Evolutionary conservation across 2,113 vertebrate genomes (phyloP).

Genomic region (Brienomyrus longianalis): DNA sequence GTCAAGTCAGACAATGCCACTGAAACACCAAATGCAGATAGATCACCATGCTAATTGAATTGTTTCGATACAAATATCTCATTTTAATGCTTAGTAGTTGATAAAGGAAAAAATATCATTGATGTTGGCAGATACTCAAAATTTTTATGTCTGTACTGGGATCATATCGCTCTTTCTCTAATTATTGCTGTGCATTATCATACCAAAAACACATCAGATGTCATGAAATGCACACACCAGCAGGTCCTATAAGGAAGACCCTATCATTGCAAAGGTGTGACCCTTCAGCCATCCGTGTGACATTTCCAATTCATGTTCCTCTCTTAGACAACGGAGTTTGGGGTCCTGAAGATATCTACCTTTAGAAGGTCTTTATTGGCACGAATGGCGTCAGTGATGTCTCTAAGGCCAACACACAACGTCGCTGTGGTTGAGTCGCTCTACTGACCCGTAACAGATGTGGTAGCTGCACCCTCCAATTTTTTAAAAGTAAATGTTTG

Average conservation of each 20-base stretch:
- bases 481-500: constrained; percentile 16
- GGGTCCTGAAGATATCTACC: not conserved
- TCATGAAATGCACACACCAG: not conserved
- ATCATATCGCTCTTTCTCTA: not conserved
- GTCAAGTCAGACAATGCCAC: not conserved
- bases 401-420: not conserved
- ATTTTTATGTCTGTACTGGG: not conserved
- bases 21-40: not conserved
- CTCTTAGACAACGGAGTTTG: not conserved
- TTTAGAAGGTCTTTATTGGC: not conserved
- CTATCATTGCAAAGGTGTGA: not conserved
- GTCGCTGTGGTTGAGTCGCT: constrained; percentile 34
- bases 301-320: not conserved
- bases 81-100: not conserved
- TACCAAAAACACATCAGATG: not conserved
- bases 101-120: too few species aligned
- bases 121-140: not conserved
- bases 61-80: not conserved
- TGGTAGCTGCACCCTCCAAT: not conserved
- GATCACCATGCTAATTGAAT: not conserved
- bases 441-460: not conserved
- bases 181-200: not conserved
- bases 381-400: not conserved
- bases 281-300: not conserved
- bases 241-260: not conserved